Percentiles rank a stretch among this genome's conserved stretches.
phyloP scores from a whole-genome alignment of 2,113 vertebrate species.

The Reinhardtius hippoglossoides region DNA sequence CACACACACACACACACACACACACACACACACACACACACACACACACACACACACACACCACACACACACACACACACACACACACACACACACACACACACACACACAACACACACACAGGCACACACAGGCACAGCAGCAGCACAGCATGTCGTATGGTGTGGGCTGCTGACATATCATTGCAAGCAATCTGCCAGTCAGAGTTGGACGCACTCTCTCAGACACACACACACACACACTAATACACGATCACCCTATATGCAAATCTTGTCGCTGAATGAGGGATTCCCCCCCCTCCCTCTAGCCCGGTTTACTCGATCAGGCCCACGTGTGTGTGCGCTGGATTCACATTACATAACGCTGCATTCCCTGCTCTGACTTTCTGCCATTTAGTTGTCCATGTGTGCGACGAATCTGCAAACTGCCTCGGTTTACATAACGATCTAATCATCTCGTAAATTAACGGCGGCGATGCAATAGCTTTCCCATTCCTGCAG shows the following conservation, averaged over 20 bases:
- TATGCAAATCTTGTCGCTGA: conserved; percentile 27
- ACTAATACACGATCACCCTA: conserved; percentile 1
- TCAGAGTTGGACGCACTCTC: conserved; percentile 29
- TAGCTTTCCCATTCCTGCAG: not conserved
- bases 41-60: conserved; percentile 7
- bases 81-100: conserved; percentile 12
- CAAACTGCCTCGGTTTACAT: conserved; percentile 29
- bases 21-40: too few relatives aligned
- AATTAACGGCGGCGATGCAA: conserved; percentile 16
- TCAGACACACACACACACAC: conserved; percentile 13
- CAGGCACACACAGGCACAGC: not conserved
- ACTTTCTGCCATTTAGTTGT: conserved; percentile 50
- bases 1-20: conserved; percentile 13
- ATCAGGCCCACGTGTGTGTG: conserved; percentile 31
- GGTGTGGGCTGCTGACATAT: conserved; percentile 68
- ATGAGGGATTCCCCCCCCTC: conserved; percentile 22
- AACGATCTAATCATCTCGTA: conserved; percentile 25
- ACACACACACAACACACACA: conserved; percentile 6
- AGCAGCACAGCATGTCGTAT: conserved; percentile 28
- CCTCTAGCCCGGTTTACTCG: conserved; percentile 24
- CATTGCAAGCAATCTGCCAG: conserved; percentile 38
- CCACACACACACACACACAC: conserved; percentile 16
- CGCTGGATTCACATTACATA: conserved; percentile 36
- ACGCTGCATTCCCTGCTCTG: conserved; percentile 42
- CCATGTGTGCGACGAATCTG: conserved; percentile 48